Conservation (phyloP, 2,797 vertebrate genomes). For the Pampus argenteus region DNA sequence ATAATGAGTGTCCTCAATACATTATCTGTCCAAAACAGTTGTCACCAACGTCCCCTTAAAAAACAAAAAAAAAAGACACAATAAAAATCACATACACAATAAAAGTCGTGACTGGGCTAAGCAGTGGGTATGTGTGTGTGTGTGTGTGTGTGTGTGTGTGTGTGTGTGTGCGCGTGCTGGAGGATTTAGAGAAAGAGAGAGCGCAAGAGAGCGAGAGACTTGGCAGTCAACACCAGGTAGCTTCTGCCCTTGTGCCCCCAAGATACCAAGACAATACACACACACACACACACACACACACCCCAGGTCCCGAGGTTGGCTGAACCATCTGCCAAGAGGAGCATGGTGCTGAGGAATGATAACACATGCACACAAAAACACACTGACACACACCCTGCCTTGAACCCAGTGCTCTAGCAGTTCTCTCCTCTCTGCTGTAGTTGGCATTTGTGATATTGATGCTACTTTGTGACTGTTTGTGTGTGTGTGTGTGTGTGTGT, state of each 20-base stretch:
- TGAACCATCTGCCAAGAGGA: slow-evolving; percentile 69
- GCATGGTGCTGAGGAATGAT: slow-evolving; percentile 75
- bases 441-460: slow-evolving; percentile 45
- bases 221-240: slow-evolving; percentile 73
- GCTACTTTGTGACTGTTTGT: slow-evolving; percentile 21
- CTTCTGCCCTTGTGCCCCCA: slow-evolving; percentile 68
- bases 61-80: too few relatives aligned
- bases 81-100: slow-evolving; percentile 27
- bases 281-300: slow-evolving; percentile 30
- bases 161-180: slow-evolving; percentile 17
- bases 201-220: slow-evolving; percentile 57
- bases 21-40: background rate
- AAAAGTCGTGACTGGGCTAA: slow-evolving; percentile 49
- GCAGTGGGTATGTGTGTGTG: slow-evolving; percentile 22
- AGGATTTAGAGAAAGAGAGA: slow-evolving; percentile 52
- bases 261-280: slow-evolving; percentile 64
- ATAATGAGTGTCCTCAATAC: background rate
- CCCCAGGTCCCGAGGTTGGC: slow-evolving; percentile 61
- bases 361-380: slow-evolving; percentile 52
- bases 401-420: slow-evolving; percentile 42
- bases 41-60: slow-evolving; percentile 17
- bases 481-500: background rate
- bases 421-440: slow-evolving; percentile 41
- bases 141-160: slow-evolving; percentile 17
- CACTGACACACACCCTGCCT: slow-evolving; percentile 28